Conservation (phyloP, 2,113 vertebrate species). For the Speoplatyrhinus poulsoni region DNA sequence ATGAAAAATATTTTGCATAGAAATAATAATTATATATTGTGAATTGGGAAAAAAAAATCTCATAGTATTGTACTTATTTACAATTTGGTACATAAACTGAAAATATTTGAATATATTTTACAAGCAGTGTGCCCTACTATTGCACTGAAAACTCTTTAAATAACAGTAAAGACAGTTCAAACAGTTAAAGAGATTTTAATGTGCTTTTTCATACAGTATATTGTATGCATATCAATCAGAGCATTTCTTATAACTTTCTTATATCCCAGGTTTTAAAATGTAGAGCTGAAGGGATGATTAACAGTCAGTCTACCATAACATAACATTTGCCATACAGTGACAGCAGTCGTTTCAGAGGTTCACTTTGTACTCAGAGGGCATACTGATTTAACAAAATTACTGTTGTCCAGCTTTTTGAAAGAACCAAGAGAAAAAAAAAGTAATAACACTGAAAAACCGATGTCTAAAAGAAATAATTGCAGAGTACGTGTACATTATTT, state of each 20-base stretch:
- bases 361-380: constrained; percentile 20
- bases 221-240: constrained; percentile 76
- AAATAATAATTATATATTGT: neutral
- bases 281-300: constrained; percentile 68
- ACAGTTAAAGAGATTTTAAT: constrained; percentile 78
- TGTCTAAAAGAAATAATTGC: constrained; percentile 66
- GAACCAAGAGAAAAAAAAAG: constrained; percentile 62
- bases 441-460: constrained; percentile 64
- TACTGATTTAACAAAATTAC: constrained; percentile 31
- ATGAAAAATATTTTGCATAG: too few relatives aligned
- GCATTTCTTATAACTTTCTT: constrained; percentile 75
- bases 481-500: constrained; percentile 71
- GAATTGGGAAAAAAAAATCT: constrained; percentile 52
- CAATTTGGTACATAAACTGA: constrained; percentile 21
- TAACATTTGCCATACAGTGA: constrained; percentile 51
- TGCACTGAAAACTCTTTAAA: constrained; percentile 30
- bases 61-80: constrained; percentile 42
- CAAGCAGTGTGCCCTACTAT: constrained; percentile 20
- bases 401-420: constrained; percentile 45
- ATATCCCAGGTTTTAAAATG: constrained; percentile 59
- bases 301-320: constrained; percentile 73
- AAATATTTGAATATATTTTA: constrained; percentile 11
- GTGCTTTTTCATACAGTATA: constrained; percentile 77
- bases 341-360: constrained; percentile 45
- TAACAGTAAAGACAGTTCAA: constrained; percentile 42